Percentiles rank a stretch among this genome's conserved stretches.
Conservation (phyloP, 2,888 invertebrate genomes). For the Trachelus stipa region DNA sequence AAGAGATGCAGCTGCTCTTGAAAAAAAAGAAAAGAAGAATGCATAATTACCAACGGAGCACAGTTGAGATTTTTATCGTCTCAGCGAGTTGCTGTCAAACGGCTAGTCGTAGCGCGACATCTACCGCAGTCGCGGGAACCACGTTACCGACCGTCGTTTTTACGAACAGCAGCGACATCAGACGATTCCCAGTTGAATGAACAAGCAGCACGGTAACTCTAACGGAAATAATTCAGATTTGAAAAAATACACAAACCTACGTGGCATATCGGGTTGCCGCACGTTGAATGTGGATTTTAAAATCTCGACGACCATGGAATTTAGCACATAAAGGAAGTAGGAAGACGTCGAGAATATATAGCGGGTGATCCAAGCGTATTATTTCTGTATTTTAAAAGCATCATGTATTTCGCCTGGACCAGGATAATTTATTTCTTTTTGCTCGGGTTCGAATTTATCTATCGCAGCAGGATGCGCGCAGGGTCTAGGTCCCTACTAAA, state of each 20-base stretch:
- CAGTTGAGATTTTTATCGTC: not conserved
- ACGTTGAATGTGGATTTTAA: not conserved
- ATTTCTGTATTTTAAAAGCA: not conserved
- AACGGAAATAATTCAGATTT: not conserved
- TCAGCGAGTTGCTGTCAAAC: not conserved
- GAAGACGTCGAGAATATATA: not conserved
- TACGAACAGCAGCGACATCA: not conserved
- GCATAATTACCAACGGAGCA: not conserved
- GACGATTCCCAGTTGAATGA: not conserved
- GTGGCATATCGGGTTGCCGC: not conserved
- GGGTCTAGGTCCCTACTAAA: conserved; percentile 5
- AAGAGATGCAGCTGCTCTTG: too few relatives aligned
- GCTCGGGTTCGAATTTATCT: not conserved
- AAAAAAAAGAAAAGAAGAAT: too few relatives aligned
- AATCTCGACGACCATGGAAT: not conserved
- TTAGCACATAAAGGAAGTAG: not conserved
- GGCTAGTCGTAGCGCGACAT: not conserved
- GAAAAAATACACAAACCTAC: not conserved
- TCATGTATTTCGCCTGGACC: not conserved
- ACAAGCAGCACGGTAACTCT: not conserved
- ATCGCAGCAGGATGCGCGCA: not conserved
- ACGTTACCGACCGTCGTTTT: too few relatives aligned
- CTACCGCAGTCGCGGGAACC: not conserved
- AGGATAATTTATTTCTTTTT: conserved; percentile 3
- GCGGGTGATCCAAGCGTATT: not conserved